phyloP scores from a whole-genome alignment of 2,888 invertebrate species.

The Zhuqinia jingwanae region DNA sequence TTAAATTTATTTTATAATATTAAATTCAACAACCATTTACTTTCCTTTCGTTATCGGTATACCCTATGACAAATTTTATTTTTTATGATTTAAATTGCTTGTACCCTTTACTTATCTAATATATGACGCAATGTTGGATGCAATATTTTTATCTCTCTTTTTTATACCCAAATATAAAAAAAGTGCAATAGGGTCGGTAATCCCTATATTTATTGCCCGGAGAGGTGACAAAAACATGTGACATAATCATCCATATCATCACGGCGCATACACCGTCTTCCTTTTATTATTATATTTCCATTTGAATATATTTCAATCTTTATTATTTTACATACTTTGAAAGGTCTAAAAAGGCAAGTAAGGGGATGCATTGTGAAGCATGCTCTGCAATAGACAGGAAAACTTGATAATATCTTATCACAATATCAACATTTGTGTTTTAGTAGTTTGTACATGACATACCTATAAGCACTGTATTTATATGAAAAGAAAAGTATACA shows the following conservation, averaged over 20 bases:
- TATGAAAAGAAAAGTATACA: not conserved
- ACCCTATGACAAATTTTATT: too few relatives aligned
- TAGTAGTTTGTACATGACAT: not conserved
- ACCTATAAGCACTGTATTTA: not conserved
- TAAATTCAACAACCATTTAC: too few relatives aligned
- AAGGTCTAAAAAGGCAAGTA: not conserved
- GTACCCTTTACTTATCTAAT: too few relatives aligned
- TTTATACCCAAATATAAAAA: not conserved
- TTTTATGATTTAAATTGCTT: too few relatives aligned
- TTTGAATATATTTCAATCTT: not conserved
- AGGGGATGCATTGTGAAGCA: not conserved
- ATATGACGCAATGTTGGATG: too few relatives aligned
- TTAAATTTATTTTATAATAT: too few relatives aligned
- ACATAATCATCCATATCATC: constrained; percentile 46
- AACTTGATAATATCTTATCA: constrained; percentile 40
- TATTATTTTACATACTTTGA: not conserved
- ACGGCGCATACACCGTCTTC: not conserved
- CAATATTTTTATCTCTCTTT: too few relatives aligned
- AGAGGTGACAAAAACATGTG: constrained; percentile 62
- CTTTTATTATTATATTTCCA: not conserved
- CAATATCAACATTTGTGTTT: not conserved
- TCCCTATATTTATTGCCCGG: constrained; percentile 21
- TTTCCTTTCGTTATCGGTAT: too few relatives aligned
- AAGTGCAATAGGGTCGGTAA: constrained; percentile 20
- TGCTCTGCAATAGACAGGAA: constrained; percentile 25